Base-by-base conservation (phyloP, 1,140 invertebrate genomes). In the Ceratosolen fusciceps region DNA sequence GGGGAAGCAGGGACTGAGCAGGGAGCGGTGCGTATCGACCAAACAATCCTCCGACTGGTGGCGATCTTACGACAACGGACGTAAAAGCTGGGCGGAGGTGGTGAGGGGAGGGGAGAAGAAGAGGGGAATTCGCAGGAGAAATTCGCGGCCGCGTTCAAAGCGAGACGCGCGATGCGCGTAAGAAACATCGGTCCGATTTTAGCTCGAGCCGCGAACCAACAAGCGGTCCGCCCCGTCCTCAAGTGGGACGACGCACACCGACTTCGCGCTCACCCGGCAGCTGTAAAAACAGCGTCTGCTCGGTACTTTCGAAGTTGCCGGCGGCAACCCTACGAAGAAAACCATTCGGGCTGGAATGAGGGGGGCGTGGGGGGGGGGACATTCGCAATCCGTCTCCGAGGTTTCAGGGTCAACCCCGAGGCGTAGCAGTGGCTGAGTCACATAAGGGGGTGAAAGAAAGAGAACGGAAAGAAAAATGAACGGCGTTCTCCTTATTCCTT, bases 251-350 rank as follows among this genome's bases (percentile, higher is more conserved):
- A 16, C n/a, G n/a, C n/a, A n/a, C n/a, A n/a, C n/a, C 39, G 12
- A 12, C 19, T 52, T 21, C 14, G 49, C 19, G 5, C 14, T 37
- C 5, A 10, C 67, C n/a, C 52, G 31, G 52, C 75, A 77, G 52
- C 75, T 71, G 75, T 47, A 52, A 77, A 71, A 77, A 60, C 75
- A 71, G 56, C 24, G 0, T 14, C 31, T 62, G 39, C 37, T 70
- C 71, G 26, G 26, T 34, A 29, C 29, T 54, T 52, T 47, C 2
- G 16, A 72, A 56, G 0, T 21, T n/a, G n/a, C n/a, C n/a, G n/a
- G n/a, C n/a, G n/a, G n/a, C n/a, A n/a, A n/a, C n/a, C n/a, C n/a
- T n/a, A n/a, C n/a, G n/a, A n/a, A n/a, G n/a, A n/a, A n/a, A n/a
- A n/a, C n/a, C n/a, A n/a, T n/a, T n/a, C n/a, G n/a, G n/a, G n/a